phyloP scores from a whole-genome alignment of 2,113 vertebrate species.

The Bucco capensis region DNA sequence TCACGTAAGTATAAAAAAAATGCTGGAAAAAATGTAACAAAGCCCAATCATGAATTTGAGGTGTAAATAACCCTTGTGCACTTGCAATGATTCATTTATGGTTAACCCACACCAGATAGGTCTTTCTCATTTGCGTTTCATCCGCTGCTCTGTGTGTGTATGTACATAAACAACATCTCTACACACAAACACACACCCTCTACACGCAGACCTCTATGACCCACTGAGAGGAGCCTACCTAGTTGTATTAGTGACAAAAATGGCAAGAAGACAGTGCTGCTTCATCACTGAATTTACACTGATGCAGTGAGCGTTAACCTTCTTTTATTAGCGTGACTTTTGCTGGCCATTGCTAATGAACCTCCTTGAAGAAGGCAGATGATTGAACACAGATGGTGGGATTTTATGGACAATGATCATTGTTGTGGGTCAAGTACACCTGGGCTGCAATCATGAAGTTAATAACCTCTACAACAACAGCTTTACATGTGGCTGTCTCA shows the following conservation, averaged over 20 bases:
- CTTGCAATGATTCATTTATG: neutral
- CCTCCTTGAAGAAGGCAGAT: constrained; percentile 51
- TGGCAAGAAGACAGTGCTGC: neutral
- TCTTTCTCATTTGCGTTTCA: neutral
- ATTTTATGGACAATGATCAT: constrained; percentile 67
- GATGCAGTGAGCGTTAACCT: constrained; percentile 74
- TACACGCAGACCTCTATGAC: neutral
- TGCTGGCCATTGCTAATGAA: constrained; percentile 76
- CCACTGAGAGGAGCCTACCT: neutral
- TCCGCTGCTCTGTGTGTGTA: neutral
- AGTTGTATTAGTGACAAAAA: neutral
- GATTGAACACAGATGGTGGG: constrained; percentile 21
- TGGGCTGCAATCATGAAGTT: constrained; percentile 78
- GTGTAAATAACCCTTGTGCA: neutral
- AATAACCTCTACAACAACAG: constrained; percentile 75
- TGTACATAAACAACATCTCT: neutral
- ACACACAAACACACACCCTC: too few species aligned
- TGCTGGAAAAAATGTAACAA: neutral
- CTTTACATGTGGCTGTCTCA: constrained; percentile 68
- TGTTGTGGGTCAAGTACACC: constrained; percentile 80
- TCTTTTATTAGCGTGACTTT: constrained; percentile 83
- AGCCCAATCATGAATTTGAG: neutral
- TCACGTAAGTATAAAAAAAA: neutral
- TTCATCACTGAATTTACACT: constrained; percentile 70
- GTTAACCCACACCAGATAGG: neutral